A percentile compares a stretch with the other conserved stretches of the same genome.
Evolutionary conservation across 64 coral and sea anemone genomes (phyloP).

Genomic region (Dendronephthya gigantea): DNA sequence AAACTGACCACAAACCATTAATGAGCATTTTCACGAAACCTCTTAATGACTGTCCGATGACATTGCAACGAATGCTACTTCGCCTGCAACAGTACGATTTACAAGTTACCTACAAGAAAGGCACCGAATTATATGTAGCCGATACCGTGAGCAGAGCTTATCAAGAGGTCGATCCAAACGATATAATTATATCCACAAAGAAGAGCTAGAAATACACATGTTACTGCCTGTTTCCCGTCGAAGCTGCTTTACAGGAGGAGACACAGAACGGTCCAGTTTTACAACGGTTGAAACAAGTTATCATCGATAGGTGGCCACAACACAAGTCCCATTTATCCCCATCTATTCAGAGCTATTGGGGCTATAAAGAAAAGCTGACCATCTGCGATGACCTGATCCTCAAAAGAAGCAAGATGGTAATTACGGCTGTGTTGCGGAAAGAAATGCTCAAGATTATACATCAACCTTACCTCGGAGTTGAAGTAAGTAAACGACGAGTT

Average conservation of each 20-base stretch:
- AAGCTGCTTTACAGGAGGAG: neutral
- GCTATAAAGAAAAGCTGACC: neutral
- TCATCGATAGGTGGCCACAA: no score
- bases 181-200: neutral
- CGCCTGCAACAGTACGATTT: neutral
- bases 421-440: no score
- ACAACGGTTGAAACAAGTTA: no score
- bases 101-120: neutral
- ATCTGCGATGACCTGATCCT: neutral
- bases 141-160: neutral
- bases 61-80: neutral
- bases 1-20: neutral
- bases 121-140: neutral
- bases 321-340: neutral
- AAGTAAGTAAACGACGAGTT: no score
- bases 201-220: neutral
- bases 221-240: neutral
- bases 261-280: neutral
- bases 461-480: no score
- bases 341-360: neutral
- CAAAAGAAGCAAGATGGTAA: no score
- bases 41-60: neutral
- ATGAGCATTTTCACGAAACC: neutral
- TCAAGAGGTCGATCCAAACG: neutral
- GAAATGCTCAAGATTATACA: no score